These are phyloP conservation scores for Cataglyphis albicans DNA, from an alignment of 2,888 invertebrate genomes.

Conservation along the genomic window DNA sequence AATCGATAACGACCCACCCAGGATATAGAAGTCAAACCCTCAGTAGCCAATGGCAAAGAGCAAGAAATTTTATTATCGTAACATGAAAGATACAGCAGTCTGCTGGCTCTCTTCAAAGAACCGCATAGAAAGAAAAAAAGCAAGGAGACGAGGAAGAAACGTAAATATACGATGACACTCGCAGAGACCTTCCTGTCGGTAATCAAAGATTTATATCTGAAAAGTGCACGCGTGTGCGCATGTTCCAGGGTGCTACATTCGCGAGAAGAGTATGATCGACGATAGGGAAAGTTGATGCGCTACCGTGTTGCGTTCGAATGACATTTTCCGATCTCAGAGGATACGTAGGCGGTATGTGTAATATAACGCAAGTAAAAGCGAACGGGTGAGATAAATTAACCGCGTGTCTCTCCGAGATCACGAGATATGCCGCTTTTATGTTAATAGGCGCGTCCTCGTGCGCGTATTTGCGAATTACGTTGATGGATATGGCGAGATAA, in stretches of 20 bases:
- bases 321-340: conserved; percentile 69
- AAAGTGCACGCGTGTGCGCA: conserved; percentile 45
- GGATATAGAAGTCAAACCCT: conserved; percentile 69
- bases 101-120: conserved; percentile 68
- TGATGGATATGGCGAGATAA: conserved; percentile 70
- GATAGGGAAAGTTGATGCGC: conserved; percentile 67
- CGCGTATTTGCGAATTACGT: conserved; percentile 52
- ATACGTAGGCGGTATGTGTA: conserved; percentile 6
- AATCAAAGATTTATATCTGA: conserved; percentile 76
- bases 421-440: conserved; percentile 71
- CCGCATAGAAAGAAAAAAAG: background rate
- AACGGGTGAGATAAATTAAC: conserved; percentile 72
- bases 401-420: conserved; percentile 42
- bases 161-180: conserved; percentile 58
- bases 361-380: conserved; percentile 58
- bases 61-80: conserved; percentile 69
- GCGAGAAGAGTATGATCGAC: conserved; percentile 64
- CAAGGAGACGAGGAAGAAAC: background rate
- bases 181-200: conserved; percentile 58
- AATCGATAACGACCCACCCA: conserved; percentile 79
- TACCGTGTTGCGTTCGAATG: conserved; percentile 72
- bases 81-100: conserved; percentile 44
- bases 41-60: conserved; percentile 61
- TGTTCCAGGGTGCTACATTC: conserved; percentile 42
- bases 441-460: conserved; percentile 66